A percentile compares a stretch with the other conserved stretches of the same genome.
phyloP scores from a whole-genome alignment of 35 echinoderm and acorn worm genomes.

The Ophiothrix spiculata region DNA sequence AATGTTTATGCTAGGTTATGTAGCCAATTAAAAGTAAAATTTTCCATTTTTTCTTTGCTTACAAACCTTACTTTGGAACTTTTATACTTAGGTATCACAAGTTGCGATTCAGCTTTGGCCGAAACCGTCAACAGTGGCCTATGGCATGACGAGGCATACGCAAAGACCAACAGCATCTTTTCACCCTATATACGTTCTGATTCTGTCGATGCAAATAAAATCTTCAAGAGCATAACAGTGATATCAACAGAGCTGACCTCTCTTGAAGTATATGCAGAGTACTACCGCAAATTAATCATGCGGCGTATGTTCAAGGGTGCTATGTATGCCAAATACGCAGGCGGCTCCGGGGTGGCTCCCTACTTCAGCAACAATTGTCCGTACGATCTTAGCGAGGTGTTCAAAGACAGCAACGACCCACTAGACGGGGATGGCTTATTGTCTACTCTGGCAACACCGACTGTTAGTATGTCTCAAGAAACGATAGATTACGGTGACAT shows the following conservation, averaged over 20 bases:
- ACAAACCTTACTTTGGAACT: too few species aligned
- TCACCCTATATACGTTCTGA: neutral
- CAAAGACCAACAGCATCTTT: constrained; percentile 5
- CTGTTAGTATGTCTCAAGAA: neutral
- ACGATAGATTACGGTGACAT: neutral
- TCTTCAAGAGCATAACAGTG: neutral
- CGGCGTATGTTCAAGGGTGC: neutral
- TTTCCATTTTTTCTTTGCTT: too few species aligned
- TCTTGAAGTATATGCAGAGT: neutral
- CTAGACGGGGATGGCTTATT: neutral
- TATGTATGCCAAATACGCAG: neutral
- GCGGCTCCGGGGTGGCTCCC: neutral
- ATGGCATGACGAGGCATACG: neutral
- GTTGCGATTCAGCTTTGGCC: neutral
- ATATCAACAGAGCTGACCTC: constrained; percentile 1
- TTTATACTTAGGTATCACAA: neutral
- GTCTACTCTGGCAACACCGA: neutral
- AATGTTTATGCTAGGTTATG: too few species aligned
- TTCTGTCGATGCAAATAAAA: neutral
- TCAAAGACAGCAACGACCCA: neutral
- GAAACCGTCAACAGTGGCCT: neutral
- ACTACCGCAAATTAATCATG: neutral
- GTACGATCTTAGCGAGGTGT: constrained; percentile 5
- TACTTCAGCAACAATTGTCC: constrained; percentile 20
- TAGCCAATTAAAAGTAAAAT: too few species aligned